phyloP scores from a whole-genome alignment of 1,140 invertebrate species.

The Bradysia coprophila region DNA sequence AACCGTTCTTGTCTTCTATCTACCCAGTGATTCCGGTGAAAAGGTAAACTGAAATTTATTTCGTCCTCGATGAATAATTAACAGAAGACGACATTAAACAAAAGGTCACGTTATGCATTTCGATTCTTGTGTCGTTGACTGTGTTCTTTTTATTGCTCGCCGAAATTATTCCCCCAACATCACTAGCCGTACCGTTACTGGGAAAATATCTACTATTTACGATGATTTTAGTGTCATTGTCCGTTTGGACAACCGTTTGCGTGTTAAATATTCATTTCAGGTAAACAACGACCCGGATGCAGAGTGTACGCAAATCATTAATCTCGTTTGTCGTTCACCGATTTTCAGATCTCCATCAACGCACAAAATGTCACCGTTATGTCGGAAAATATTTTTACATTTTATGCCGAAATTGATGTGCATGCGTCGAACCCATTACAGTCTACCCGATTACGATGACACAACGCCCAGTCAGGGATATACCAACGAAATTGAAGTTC shows the following conservation, averaged over 20 bases:
- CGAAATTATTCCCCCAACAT: conserved; percentile 95
- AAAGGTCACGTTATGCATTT: conserved; percentile 81
- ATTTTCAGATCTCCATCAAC: conserved; percentile 76
- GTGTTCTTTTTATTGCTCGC: conserved; percentile 96
- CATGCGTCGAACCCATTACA: conserved; percentile 74
- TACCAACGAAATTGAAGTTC: conserved; percentile 57
- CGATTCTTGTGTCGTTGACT: conserved; percentile 92
- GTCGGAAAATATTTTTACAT: conserved; percentile 71
- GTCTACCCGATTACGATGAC: conserved; percentile 62
- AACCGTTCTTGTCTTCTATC: conserved; percentile 87
- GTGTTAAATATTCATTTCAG: conserved; percentile 96
- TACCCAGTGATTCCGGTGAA: conserved; percentile 90
- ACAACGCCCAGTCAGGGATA: conserved; percentile 53
- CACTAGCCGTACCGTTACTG: conserved; percentile 88
- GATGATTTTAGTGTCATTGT: conserved; percentile 92
- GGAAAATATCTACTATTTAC: conserved; percentile 94
- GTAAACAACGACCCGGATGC: conserved; percentile 28
- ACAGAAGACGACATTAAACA: not conserved
- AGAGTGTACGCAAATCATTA: not conserved
- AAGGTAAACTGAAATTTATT: too few relatives aligned
- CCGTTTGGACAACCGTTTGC: conserved; percentile 92
- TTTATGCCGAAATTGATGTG: conserved; percentile 75
- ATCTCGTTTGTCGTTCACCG: conserved; percentile 4
- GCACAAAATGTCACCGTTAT: conserved; percentile 85
- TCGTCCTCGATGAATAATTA: not conserved